Base-by-base conservation (phyloP, 2,888 invertebrate genomes). In the Tuberolachnus salignus region DNA sequence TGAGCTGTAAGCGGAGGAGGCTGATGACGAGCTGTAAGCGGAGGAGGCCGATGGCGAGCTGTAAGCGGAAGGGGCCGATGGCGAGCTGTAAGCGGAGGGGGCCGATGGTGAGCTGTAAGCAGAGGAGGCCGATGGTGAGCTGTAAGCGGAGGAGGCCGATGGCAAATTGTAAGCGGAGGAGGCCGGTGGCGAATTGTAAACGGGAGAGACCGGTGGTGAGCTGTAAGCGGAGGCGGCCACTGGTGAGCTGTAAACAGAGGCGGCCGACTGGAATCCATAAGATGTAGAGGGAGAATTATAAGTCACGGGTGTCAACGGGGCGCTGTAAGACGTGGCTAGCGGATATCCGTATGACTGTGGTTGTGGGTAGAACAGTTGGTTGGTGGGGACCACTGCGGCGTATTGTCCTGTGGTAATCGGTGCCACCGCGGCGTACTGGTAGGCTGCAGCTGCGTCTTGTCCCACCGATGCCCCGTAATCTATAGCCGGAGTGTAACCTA, bases 301-400 rank as follows among this genome's bases (percentile, higher is more conserved):
- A 23, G 59, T 53, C 19, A 49, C 46, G 42, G 80, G 59, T 14
- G 57, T 26, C 34, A 69, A n/a, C n/a, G 49, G 69, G 16, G 46
- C 46, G 16, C 61, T 13, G 57, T 61, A 70, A 51, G 51, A 51
- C n/a, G 26, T 49, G 26, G 42, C 42, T 6, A 63, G 21, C 26
- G 59, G 64, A n/a, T 75, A 66, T n/a, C 55, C 75, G 34, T 75
- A 75, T 1, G 34, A 13, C 21, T 67, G 69, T 4, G n/a, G 78
- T 23, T 66, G 75, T 8, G 67, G 78, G 9, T 78, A 78, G 67
- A 78, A 78, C 21, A 78, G 42, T 42, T 67, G 69, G 16, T 59
- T 75, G 34, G 55, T 8, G 9, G 74, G 74, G 4, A 75, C 9
- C 21, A 75, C 67, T 2, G 75, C 66, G 14, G 64, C 64, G 55